phyloP scores from a whole-genome alignment of 2,113 vertebrate species.

The Dryoscopus gambensis region DNA sequence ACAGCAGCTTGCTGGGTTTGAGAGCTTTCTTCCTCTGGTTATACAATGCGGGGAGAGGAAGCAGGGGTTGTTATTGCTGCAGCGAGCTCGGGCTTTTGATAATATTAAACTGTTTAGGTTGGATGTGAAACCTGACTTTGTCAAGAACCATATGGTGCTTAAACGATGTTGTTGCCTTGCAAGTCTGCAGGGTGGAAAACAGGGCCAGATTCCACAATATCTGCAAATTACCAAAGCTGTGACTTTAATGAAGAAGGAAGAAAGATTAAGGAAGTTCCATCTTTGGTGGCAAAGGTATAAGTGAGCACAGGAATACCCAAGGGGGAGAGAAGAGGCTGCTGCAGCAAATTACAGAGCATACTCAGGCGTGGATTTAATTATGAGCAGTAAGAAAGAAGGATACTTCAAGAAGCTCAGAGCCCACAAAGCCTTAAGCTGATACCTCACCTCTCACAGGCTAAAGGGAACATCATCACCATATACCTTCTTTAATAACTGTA shows the following conservation, averaged over 20 bases:
- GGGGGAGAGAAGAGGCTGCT: background rate
- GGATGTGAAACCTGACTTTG: slow-evolving; percentile 64
- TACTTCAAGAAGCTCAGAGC: background rate
- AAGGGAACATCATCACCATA: background rate
- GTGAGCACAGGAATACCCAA: background rate
- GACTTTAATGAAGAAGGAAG: slow-evolving; percentile 50
- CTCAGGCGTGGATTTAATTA: background rate
- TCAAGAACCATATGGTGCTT: slow-evolving; percentile 69
- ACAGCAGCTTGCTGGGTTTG: slow-evolving; percentile 21
- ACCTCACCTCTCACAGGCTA: background rate
- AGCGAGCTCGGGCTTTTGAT: slow-evolving; percentile 49
- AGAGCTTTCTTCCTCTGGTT: slow-evolving; percentile 29
- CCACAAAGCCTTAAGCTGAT: background rate
- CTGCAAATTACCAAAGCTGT: slow-evolving; percentile 54
- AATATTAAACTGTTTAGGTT: slow-evolving; percentile 69
- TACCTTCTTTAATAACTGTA: background rate
- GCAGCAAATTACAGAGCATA: slow-evolving; percentile 24
- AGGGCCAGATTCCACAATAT: slow-evolving; percentile 41
- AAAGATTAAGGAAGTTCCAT: slow-evolving; percentile 25
- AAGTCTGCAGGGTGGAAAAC: slow-evolving; percentile 28
- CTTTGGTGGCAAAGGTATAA: slow-evolving; percentile 22
- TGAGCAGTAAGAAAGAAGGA: background rate
- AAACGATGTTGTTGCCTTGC: slow-evolving; percentile 41
- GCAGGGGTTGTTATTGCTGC: slow-evolving; percentile 52
- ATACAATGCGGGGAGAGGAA: slow-evolving; percentile 42